Base-by-base conservation (phyloP, 2,113 vertebrate genomes). In the Tautogolabrus adspersus region DNA sequence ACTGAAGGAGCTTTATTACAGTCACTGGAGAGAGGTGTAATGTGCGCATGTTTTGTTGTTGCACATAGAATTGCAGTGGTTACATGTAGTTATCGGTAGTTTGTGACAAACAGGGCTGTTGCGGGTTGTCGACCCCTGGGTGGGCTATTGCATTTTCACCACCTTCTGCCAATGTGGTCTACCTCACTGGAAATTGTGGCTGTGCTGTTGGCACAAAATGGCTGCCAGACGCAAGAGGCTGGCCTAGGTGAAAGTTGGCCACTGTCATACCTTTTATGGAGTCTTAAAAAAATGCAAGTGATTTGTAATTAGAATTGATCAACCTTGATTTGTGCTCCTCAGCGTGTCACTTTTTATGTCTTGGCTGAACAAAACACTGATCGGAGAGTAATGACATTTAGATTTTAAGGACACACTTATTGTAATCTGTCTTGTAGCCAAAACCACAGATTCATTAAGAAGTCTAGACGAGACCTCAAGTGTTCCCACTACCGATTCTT, bases 161-260 rank as follows among this genome's bases (percentile, higher is more conserved):
- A 92, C 91, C 89, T 90, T 90, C 84, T 90, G 89, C 85, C 59
- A 79, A 86, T 85, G 93, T 88, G 93, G 92, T 91, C 89, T 92
- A 91, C 87, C 87, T 91, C 89, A 86, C 62, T 92, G 90, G 83
- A 90, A 90, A 91, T 58, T 86, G 68, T 77, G 80, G 87, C 79
- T 76, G 52, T 79, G 71, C 88, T 89, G 91, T 83, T 94, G 93
- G 89, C 86, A 90, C 76, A 79, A 88, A 89, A 91, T 92, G 81
- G 83, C 82, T 72, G 63, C 83, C 88, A 92, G 90, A 91, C 91
- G 88, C 77, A 72, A 58, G 40, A 44, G 6, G 40, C 56, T 83
- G 76, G 66, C 72, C 83, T 40, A 40, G 71, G 82, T 87, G 76
- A 86, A 87, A 76, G 84, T 80, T 75, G 5, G 58, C 75, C 66